Conservation (phyloP, 2,797 vertebrate genomes). For the Leuciscus waleckii region DNA sequence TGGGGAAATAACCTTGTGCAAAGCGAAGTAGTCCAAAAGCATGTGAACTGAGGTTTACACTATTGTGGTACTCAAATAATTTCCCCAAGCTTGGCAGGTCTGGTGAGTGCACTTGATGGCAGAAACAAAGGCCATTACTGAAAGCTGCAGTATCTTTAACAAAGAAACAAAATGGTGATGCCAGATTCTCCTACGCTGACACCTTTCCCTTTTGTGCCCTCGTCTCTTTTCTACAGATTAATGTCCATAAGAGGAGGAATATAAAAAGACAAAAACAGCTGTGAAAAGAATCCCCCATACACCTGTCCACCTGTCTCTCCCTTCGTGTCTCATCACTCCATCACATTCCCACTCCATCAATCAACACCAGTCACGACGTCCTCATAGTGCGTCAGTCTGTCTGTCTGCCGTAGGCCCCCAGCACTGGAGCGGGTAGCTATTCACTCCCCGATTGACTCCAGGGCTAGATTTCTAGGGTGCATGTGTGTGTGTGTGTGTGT, state of each 20-base stretch:
- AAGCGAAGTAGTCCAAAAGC: neutral
- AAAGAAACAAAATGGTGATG: constrained; percentile 42
- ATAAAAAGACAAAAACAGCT: constrained; percentile 53
- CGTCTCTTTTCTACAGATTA: constrained; percentile 69
- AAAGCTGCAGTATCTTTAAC: constrained; percentile 13
- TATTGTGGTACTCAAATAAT: neutral
- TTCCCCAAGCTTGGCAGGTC: neutral
- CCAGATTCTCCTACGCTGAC: constrained; percentile 46
- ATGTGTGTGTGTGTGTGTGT: constrained; percentile 1
- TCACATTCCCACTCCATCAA: constrained; percentile 74
- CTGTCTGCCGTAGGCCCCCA: constrained; percentile 72
- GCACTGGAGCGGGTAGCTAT: constrained; percentile 73
- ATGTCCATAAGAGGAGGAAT: constrained; percentile 55
- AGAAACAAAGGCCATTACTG: constrained; percentile 12
- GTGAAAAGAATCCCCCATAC: constrained; percentile 67
- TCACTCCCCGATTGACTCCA: constrained; percentile 58
- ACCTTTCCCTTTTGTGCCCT: constrained; percentile 57
- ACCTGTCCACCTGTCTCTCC: constrained; percentile 71
- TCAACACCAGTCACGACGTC: constrained; percentile 70
- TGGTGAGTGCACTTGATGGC: neutral
- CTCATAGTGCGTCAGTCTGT: constrained; percentile 70
- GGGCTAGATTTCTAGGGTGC: constrained; percentile 36
- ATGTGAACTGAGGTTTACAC: neutral
- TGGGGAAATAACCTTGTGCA: neutral
- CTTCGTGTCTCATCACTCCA: constrained; percentile 74